phyloP scores from a whole-genome alignment of 2,797 vertebrate genomes.

The Leucoraja ocellata region DNA sequence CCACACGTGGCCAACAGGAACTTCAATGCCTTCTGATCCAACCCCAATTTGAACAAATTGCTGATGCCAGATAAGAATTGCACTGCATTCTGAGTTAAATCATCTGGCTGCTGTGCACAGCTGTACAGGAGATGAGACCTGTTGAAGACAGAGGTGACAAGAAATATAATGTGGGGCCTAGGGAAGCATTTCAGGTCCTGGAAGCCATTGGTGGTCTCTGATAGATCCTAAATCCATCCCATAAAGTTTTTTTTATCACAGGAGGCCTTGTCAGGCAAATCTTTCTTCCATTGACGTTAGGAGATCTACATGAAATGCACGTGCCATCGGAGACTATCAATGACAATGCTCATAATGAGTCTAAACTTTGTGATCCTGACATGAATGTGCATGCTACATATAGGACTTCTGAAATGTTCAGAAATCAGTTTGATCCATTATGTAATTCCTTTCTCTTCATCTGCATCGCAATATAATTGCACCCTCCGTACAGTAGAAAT shows the following conservation, averaged over 20 bases:
- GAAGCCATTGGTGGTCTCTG: background rate
- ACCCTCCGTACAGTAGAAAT: background rate
- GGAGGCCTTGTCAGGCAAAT: background rate
- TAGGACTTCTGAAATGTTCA: background rate
- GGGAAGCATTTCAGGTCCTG: background rate
- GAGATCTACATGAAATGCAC: background rate
- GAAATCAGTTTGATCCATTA: background rate
- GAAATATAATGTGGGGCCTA: background rate
- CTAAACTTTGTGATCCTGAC: background rate
- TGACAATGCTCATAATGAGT: background rate
- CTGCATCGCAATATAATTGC: background rate
- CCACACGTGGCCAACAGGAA: background rate
- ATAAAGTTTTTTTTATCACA: background rate
- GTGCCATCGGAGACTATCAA: background rate
- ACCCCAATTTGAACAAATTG: background rate
- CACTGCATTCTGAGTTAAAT: background rate
- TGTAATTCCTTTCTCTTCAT: background rate
- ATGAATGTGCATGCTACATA: background rate
- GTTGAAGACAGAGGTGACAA: background rate
- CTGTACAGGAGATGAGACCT: too few relatives aligned
- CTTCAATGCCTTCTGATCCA: background rate
- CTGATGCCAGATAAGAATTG: background rate
- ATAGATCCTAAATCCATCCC: background rate
- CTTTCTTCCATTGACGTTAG: background rate
- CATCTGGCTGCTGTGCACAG: background rate